A percentile compares a stretch with the other conserved stretches of the same genome.
Evolutionary conservation across 2,113 vertebrate species (phyloP).

Genomic region (Athene noctua): DNA sequence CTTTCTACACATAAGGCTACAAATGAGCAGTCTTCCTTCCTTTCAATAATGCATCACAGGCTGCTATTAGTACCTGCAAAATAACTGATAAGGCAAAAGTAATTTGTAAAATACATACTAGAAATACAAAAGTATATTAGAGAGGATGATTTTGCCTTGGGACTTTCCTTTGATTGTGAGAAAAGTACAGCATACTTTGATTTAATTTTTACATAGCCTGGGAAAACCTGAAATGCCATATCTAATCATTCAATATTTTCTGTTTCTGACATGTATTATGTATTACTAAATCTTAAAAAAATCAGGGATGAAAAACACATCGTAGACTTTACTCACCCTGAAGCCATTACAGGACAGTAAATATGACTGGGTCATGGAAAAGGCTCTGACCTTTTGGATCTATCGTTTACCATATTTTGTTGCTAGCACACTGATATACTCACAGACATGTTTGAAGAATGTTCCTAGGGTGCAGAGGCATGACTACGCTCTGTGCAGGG

Average conservation of each 20-base stretch:
- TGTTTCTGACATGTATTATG: neutral
- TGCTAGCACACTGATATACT: rapidly evolving
- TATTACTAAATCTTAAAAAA: neutral
- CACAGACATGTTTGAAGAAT: neutral
- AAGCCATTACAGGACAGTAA: neutral
- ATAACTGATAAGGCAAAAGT: constrained; percentile 44
- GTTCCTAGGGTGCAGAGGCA: neutral
- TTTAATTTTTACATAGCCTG: constrained; percentile 6
- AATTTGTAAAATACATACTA: constrained; percentile 42
- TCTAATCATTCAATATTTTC: constrained; percentile 16
- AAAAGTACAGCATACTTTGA: neutral
- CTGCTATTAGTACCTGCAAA: constrained; percentile 16
- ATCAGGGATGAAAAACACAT: neutral
- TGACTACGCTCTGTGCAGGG: neutral
- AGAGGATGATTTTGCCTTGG: constrained; percentile 15
- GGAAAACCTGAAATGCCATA: neutral
- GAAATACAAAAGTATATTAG: constrained; percentile 29
- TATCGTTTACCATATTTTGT: neutral
- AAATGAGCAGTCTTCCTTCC: constrained; percentile 8
- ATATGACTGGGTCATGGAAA: neutral
- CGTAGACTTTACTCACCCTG: neutral
- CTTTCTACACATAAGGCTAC: constrained; percentile 15
- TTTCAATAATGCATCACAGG: constrained; percentile 42
- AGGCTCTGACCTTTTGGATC: neutral
- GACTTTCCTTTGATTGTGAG: neutral